Evolutionary conservation across 2,113 vertebrate genomes (phyloP).

Genomic region (Paramormyrops kingsleyae): DNA sequence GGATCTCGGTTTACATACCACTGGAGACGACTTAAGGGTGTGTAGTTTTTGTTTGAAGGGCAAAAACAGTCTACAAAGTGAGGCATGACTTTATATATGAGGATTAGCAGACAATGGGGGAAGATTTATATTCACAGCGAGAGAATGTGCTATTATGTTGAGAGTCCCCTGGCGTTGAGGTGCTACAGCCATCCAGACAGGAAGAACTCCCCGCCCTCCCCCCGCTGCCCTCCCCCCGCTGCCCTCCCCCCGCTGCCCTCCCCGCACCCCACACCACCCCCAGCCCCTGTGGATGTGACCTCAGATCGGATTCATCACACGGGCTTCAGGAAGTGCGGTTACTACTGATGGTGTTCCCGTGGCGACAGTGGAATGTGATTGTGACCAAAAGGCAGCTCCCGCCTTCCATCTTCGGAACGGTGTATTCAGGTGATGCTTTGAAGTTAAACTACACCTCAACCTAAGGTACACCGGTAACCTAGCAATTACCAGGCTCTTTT

Average conservation of each 20-base stretch:
- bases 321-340: slow-evolving; percentile 7
- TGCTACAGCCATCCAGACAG: background rate
- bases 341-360: background rate
- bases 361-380: background rate
- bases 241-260: background rate
- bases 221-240: background rate
- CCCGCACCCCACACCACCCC: background rate
- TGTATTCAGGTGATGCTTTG: background rate
- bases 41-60: slow-evolving; percentile 10
- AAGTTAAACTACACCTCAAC: background rate
- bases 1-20: background rate
- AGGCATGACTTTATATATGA: slow-evolving; percentile 14
- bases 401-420: background rate
- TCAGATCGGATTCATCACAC: slow-evolving; percentile 4
- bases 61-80: slow-evolving; percentile 9
- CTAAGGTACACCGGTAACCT: background rate
- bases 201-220: background rate
- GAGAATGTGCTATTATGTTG: slow-evolving; percentile 10
- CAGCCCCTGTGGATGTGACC: background rate
- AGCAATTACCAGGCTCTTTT: background rate
- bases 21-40: slow-evolving; percentile 5
- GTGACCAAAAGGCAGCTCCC: background rate
- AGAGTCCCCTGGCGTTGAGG: background rate
- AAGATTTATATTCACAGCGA: slow-evolving; percentile 12
- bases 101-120: slow-evolving; percentile 9